Evolutionary conservation across 2,113 vertebrate species (phyloP).

Genomic region (Mesembrinibis cayennensis): DNA sequence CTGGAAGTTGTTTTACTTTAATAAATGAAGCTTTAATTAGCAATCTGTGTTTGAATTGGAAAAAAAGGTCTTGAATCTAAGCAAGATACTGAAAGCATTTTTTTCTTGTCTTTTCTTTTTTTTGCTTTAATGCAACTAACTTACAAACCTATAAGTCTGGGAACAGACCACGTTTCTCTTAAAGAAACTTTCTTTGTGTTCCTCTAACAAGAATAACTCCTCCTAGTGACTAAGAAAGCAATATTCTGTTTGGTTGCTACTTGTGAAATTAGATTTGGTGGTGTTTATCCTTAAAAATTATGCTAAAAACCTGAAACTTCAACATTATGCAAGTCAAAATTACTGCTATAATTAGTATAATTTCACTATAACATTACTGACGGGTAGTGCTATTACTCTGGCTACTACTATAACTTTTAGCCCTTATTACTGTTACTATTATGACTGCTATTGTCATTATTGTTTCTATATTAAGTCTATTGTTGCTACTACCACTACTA

Average conservation of each 20-base stretch:
- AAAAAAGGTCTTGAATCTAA: constrained; percentile 35
- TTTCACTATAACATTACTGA: background rate
- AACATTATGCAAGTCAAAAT: background rate
- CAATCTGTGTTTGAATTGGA: background rate
- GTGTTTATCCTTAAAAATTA: background rate
- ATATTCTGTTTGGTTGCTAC: background rate
- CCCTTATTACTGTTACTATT: background rate
- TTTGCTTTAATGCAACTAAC: background rate
- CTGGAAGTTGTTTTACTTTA: background rate
- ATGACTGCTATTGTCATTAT: background rate
- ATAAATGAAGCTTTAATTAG: background rate
- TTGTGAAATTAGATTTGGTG: background rate
- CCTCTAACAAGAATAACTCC: background rate
- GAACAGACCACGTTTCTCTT: background rate
- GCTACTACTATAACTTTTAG: background rate
- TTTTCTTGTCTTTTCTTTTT: background rate
- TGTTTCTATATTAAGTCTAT: background rate
- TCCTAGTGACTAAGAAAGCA: background rate
- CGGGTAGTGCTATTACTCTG: background rate
- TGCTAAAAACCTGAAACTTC: background rate
- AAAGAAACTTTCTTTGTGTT: background rate
- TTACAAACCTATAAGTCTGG: background rate
- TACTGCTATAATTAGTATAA: background rate
- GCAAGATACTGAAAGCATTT: background rate
- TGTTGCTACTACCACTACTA: background rate